Evolutionary conservation across 2,113 vertebrate genomes (phyloP).

Genomic region (Neopipo cinnamomea): DNA sequence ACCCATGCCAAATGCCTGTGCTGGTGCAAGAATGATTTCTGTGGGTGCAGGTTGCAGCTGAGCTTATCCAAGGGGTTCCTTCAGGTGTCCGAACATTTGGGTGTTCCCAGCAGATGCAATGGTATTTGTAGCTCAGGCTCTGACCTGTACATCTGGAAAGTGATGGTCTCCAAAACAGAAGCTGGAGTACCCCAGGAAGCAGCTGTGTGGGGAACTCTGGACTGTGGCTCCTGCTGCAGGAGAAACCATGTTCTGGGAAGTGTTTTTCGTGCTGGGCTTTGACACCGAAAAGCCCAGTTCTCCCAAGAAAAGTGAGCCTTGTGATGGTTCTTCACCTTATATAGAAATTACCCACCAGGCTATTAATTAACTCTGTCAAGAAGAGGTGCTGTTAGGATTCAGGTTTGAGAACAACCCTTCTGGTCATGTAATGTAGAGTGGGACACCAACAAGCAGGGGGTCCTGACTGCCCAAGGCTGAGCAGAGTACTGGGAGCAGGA

Average conservation of each 20-base stretch:
- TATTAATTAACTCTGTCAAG: not conserved
- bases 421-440: not conserved
- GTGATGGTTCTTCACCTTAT: not conserved
- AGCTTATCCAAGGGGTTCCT: not conserved
- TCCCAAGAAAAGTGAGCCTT: not conserved
- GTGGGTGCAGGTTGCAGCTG: not conserved
- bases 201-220: not conserved
- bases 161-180: not conserved
- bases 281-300: not conserved
- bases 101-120: not conserved
- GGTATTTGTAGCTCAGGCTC: not conserved
- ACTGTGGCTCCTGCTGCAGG: not conserved
- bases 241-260: not conserved
- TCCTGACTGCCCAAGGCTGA: not conserved
- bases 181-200: not conserved
- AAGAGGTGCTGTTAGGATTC: not conserved
- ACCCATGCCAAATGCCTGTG: rapidly evolving
- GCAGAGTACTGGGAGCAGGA: not conserved
- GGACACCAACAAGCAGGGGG: not conserved
- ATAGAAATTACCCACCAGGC: not conserved
- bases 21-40: rapidly evolving
- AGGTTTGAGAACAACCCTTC: not conserved
- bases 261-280: not conserved
- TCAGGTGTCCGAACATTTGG: not conserved
- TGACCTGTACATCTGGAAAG: not conserved